phyloP scores from a whole-genome alignment of 2,113 vertebrate species.

The Oreocharis arfaki region DNA sequence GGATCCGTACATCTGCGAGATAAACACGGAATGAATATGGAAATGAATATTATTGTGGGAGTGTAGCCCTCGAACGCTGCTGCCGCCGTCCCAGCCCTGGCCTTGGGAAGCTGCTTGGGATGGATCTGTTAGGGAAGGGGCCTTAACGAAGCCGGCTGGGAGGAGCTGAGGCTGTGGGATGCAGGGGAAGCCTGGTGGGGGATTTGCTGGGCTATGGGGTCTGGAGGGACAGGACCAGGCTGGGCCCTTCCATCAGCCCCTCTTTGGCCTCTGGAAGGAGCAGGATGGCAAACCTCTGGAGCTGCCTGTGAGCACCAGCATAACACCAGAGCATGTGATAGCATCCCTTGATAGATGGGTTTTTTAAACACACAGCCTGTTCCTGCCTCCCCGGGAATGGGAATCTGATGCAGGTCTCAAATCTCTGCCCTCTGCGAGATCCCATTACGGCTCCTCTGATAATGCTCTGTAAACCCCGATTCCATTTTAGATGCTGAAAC shows the following conservation, averaged over 20 bases:
- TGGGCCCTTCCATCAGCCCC: background rate
- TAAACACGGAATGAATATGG: conserved; percentile 56
- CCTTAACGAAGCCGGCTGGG: background rate
- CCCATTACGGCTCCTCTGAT: conserved; percentile 7
- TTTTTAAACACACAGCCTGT: background rate
- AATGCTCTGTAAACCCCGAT: background rate
- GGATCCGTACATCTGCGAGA: conserved; percentile 72
- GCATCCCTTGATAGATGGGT: background rate
- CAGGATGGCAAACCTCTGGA: background rate
- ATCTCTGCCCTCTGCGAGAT: conserved; percentile 14
- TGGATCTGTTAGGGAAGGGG: background rate
- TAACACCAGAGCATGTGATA: rapidly evolving
- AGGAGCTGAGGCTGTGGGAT: background rate
- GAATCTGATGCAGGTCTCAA: background rate
- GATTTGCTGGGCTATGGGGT: background rate
- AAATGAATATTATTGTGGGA: conserved; percentile 47
- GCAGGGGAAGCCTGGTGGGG: background rate
- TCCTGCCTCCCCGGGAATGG: background rate
- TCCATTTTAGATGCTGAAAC: conserved; percentile 3
- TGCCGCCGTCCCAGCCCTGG: background rate
- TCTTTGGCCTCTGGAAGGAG: background rate
- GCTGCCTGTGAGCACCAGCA: background rate
- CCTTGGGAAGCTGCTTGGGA: background rate
- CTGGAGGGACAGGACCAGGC: background rate
- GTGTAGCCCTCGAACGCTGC: background rate